Evolutionary conservation across 2,113 vertebrate species (phyloP), one percentile per base, ranked within the genome.

Genomic region (Amia ocellicauda): DNA sequence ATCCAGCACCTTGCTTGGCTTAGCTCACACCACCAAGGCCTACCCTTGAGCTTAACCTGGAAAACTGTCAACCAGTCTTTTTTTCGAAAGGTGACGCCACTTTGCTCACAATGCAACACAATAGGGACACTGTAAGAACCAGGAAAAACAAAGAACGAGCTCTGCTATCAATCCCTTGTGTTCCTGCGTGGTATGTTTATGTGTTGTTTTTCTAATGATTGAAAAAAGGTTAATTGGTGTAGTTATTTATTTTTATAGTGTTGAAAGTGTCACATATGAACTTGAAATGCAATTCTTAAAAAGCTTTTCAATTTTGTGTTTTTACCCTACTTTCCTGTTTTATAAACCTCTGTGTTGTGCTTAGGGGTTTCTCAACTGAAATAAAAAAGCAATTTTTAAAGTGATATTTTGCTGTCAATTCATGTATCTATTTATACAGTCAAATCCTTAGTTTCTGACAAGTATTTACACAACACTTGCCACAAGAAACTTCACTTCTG

Each of bases 31-130:
- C 9, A 62, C 28, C 31, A 40, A 9, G 49, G 60, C 19, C 49
- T 41, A 28, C 10, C 7, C 17, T 7, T 16, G 13, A 56, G 7
- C 4, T 13, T 56, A 3, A 56, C 42, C 64, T 76, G 83, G 77
- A 73, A 22, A 26, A 3, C 52, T 72, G 52, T 80, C 75, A 71
- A 58, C 71, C n/a, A n/a, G n/a, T 68, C 68, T 76, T 77, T 78
- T 77, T 74, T 80, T 74, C 71, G 76, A 78, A 66, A 61, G 64
- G 75, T 64, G 60, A 50, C 9, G 80, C 76, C 76, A 76, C 64
- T 74, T 66, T 8, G 17, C 23, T 23, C 20, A 3, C 26, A 17
- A 36, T n/a, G 20, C 62, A 64, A 68, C 60, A 41, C 42, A 56
- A 72, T 69, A 80, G 74, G 75, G 72, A 70, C 65, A 4, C 78